A percentile compares a stretch with the other conserved stretches of the same genome.
These are phyloP conservation scores for Halichondria panicea DNA, from an alignment of 37 sponge, comb jelly and placozoan genomes.

Conservation along the genomic window DNA sequence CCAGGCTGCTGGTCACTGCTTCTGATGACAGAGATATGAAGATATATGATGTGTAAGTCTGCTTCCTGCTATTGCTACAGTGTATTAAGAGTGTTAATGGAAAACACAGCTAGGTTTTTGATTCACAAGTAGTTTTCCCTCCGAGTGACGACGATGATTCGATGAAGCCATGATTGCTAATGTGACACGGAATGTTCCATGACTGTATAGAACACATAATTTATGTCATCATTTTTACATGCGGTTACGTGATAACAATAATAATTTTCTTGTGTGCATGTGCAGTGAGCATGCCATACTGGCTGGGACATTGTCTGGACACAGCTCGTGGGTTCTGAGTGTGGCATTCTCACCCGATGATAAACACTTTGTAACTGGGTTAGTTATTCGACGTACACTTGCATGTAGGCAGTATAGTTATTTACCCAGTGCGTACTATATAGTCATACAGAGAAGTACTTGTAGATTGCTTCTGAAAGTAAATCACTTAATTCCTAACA, in stretches of 20 bases:
- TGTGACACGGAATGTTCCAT: too few species aligned
- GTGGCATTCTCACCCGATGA: constrained; percentile 95
- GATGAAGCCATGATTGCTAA: too few species aligned
- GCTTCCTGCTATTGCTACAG: too few species aligned
- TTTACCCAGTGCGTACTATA: background rate
- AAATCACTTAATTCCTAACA: background rate
- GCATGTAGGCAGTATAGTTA: background rate
- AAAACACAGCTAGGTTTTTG: background rate
- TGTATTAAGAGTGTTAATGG: background rate
- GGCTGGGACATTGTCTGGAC: constrained; percentile 89
- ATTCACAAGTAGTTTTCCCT: too few species aligned
- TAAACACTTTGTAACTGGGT: constrained; percentile 86
- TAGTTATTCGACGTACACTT: background rate
- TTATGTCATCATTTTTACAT: too few species aligned
- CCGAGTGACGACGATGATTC: too few species aligned
- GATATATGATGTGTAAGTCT: constrained; percentile 93
- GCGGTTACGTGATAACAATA: too few species aligned
- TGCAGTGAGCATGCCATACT: constrained; percentile 76
- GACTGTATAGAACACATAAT: too few species aligned
- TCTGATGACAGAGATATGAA: constrained; percentile 98
- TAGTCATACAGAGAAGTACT: too few species aligned
- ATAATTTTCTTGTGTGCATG: too few species aligned
- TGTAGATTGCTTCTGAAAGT: too few species aligned
- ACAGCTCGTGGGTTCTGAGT: constrained; percentile 96
- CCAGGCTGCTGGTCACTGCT: constrained; percentile 86